These are phyloP conservation scores for Pomatorhinus ruficollis DNA, from an alignment of 2,113 vertebrate species.

Conservation along the genomic window DNA sequence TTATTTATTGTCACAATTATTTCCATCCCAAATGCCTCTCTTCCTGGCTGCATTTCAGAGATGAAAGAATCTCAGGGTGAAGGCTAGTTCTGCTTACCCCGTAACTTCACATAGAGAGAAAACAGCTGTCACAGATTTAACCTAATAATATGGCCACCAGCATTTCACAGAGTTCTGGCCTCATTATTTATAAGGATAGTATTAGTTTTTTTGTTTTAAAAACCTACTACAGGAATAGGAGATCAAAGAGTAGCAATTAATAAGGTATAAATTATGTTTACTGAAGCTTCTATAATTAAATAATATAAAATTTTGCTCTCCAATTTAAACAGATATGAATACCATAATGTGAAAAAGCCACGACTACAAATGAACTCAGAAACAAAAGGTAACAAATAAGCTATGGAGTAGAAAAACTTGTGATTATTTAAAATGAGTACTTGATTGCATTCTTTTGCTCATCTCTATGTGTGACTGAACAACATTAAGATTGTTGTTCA, in stretches of 20 bases:
- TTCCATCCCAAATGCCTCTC: neutral
- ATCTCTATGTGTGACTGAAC: neutral
- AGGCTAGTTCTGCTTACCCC: neutral
- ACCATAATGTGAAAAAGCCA: neutral
- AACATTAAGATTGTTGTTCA: neutral
- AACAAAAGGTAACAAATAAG: neutral
- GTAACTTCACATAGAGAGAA: neutral
- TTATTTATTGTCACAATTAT: neutral
- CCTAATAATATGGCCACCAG: neutral
- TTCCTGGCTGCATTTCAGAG: neutral
- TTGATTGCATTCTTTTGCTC: neutral
- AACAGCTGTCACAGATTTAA: constrained; percentile 6
- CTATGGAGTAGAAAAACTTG: neutral
- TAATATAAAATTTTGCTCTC: neutral
- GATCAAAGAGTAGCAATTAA: neutral
- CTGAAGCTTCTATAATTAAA: neutral
- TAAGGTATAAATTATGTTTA: neutral
- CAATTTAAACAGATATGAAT: neutral
- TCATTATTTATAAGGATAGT: neutral
- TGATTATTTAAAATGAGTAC: neutral
- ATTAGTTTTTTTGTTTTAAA: neutral
- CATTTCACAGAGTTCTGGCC: neutral
- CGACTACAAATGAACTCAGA: neutral
- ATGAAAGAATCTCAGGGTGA: constrained; percentile 7
- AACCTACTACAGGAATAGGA: neutral